Evolutionary conservation across 2,888 invertebrate genomes (phyloP), one percentile per base, ranked within the genome.

Genomic region (Calephelis perditalis): DNA sequence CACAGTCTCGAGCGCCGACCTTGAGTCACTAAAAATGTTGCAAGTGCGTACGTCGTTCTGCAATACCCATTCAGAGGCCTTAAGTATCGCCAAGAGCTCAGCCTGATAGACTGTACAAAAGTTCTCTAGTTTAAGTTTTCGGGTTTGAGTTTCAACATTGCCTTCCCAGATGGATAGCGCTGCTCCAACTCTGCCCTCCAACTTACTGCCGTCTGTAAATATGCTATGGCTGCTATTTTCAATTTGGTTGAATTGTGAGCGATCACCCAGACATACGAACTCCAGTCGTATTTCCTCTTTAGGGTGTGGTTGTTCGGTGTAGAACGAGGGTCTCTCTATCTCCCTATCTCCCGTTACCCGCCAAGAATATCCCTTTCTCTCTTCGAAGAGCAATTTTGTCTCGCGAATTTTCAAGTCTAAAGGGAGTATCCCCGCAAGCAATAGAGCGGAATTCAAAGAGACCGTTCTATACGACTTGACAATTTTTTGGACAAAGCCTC

Each of bases 21-120:
- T 45, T 7, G 60, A 58, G 56, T 63, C 60, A 35, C 58, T 58
- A 6, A 44, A 10, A 5, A 62, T 52, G 1, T 15, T 15, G 6
- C 10, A 7, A 10, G 43, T 10, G 1, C 7, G 47, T 12, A 1
- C 26, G 7, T 40, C 56, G 5, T 37, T 44, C 2, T 4, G 35
- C 5, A 40, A 3, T 43, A 37, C 35, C 0, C 46, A 11, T 1
- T 47, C 15, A 1, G 12, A 12, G 7, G 58, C 62, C n/a, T 46
- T n/a, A 3, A 10, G 9, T 5, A 64, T 12, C 0, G 60, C 64
- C 3, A 58, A 35, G 11, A 64, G 37, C n/a, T 64, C 62, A 7
- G 62, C 62, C 12, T 62, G 64, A 35, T 45, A 64, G 10, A 64
- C 64, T 7, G 58, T 35, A 57, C 61, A 63, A 44, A 54, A 57